A percentile compares a stretch with the other conserved stretches of the same genome.
These are phyloP conservation scores for Epicampocera succincta DNA, from an alignment of 2,888 invertebrate genomes.

Conservation along the genomic window DNA sequence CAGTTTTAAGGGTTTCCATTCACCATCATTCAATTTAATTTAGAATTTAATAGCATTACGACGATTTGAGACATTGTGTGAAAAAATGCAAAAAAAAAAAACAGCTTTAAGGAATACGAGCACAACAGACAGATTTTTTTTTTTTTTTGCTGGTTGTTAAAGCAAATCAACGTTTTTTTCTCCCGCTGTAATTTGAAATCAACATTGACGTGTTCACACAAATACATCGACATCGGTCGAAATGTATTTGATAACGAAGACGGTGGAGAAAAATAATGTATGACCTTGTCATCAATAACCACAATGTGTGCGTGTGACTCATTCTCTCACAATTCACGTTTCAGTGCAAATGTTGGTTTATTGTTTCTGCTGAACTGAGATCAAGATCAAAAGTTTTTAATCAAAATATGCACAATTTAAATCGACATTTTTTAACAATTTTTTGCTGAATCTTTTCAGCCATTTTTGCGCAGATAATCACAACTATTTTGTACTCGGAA, in stretches of 20 bases:
- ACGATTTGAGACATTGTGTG: not conserved
- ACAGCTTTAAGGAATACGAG: not conserved
- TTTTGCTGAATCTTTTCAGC: too few species aligned
- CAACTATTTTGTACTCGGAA: too few species aligned
- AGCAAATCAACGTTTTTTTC: not conserved
- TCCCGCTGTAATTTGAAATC: conserved; percentile 1
- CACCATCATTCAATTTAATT: not conserved
- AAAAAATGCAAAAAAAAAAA: not conserved
- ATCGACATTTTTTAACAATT: too few species aligned
- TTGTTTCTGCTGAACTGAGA: too few species aligned
- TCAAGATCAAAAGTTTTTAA: too few species aligned
- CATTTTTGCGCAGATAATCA: too few species aligned
- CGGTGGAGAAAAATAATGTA: not conserved
- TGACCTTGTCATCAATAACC: conserved; percentile 47
- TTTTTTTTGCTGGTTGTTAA: not conserved
- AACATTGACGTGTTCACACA: conserved; percentile 12
- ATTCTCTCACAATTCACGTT: conserved; percentile 19
- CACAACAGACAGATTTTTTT: not conserved
- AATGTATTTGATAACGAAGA: not conserved
- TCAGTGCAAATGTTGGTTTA: too few species aligned
- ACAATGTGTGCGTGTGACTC: not conserved
- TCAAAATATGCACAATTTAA: too few species aligned
- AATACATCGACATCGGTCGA: not conserved
- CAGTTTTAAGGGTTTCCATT: too few species aligned
- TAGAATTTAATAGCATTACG: not conserved